A percentile compares a stretch with the other conserved stretches of the same genome.
phyloP scores from a whole-genome alignment of 1,140 invertebrate genomes.

The Protaetia brevitarsis region DNA sequence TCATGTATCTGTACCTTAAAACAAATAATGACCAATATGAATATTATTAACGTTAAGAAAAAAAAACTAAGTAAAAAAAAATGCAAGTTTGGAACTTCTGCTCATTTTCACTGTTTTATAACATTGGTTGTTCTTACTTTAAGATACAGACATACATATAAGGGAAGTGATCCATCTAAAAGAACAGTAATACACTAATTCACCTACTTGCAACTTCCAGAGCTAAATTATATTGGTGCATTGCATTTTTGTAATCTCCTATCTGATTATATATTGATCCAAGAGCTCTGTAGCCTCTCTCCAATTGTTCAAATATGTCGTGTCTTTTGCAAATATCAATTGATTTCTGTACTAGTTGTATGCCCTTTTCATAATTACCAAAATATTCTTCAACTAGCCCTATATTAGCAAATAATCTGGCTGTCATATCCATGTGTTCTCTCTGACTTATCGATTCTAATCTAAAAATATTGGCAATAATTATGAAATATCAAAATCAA shows the following conservation, averaged over 20 bases:
- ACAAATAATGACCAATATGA: too few species aligned
- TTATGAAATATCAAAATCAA: background rate
- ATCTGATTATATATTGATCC: slow-evolving; percentile 61
- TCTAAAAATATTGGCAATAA: slow-evolving; percentile 44
- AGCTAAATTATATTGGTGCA: slow-evolving; percentile 67
- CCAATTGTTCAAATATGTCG: slow-evolving; percentile 73
- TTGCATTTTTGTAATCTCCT: slow-evolving; percentile 58
- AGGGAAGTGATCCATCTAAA: too few species aligned
- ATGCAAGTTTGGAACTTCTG: too few species aligned
- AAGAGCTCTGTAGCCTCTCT: slow-evolving; percentile 70
- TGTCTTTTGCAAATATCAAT: slow-evolving; percentile 67
- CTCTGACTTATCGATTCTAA: slow-evolving; percentile 58
- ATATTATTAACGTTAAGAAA: too few species aligned
- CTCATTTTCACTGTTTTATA: too few species aligned
- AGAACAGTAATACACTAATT: background rate
- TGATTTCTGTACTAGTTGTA: slow-evolving; percentile 66
- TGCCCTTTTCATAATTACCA: slow-evolving; percentile 61
- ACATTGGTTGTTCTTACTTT: too few species aligned
- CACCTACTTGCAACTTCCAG: slow-evolving; percentile 58
- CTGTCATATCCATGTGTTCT: slow-evolving; percentile 80
- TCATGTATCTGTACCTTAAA: too few species aligned
- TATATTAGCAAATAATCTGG: slow-evolving; percentile 78
- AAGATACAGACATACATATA: too few species aligned
- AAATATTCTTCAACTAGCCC: slow-evolving; percentile 77
- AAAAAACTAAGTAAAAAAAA: background rate